Base-by-base conservation (phyloP, 2,113 vertebrate genomes). In the Pagrus major region DNA sequence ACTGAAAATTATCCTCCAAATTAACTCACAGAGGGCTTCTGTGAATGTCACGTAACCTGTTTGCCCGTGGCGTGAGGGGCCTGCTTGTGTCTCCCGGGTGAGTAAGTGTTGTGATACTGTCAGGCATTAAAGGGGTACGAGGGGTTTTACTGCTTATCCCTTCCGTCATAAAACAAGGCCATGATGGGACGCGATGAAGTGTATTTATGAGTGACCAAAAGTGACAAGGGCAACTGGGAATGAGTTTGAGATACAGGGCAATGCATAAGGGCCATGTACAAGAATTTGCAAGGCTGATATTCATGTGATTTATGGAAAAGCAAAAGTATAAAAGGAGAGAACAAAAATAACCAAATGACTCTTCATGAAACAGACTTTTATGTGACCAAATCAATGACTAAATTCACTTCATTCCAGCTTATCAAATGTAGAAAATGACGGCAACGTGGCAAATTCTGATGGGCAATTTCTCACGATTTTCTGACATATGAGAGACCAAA, bases 21-120 rank as follows among this genome's bases (percentile, higher is more conserved):
- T 93, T 23, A 91, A 91, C 78, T 91, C 83, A 44, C 86, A 41
- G 74, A 86, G 89, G 88, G 88, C 81, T 87, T 67, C 41, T 27
- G 70, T 66, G 76, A 87, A 84, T 84, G 86, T 81, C 89, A 89
- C 59, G 25, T 71, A 72, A 89, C 80, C 80, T 60, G 85, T 87
- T 86, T 89, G 72, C 67, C 71, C 41, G 6, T 71, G 86, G 89
- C 71, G 23, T 1, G 15, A 47, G 79, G 21, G 73, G 66, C 68
- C 80, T 42, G 65, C 77, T 69, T 71, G 65, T 63, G 46, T 18
- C 63, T 85, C 88, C 77, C 69, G 0, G 67, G 68, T 41, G 81
- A 72, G 46, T 46, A 71, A 65, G 56, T 79, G 80, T 65, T 83
- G 59, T 63, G 80, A 84, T 84, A 79, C 71, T 63, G 81, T 74